Base-by-base conservation (phyloP, 2,888 invertebrate genomes). In the Ormyrus pomaceus region DNA sequence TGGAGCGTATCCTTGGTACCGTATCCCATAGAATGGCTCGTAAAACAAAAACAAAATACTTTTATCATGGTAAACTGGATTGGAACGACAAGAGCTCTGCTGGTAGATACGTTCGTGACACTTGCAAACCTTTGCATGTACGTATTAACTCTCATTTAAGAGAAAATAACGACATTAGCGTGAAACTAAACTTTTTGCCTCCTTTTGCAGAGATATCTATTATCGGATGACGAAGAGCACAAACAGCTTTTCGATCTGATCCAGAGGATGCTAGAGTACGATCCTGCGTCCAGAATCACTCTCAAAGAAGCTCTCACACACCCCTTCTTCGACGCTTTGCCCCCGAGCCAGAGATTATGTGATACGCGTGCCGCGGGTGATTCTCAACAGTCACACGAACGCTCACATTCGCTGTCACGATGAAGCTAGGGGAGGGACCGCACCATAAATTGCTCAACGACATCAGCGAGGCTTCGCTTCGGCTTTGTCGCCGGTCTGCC, bases 31-130 rank as follows among this genome's bases (percentile, higher is more conserved):
- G 98, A 91, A 96, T 96, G 96, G 95, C 95, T 70, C 93, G 95
- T 85, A 96, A 96, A 93, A 96, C 97, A 82, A 97, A 98, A 68
- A 98, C 98, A 86, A 98, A 98, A 92, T 99, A 99, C 92, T 99
- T 99, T 92, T 97, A 98, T 92, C 96, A 98, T 91, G 98, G 98
- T 75, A 96, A 97, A 92, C 93, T 99, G 89, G 98, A 98, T 91
- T 99, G 99, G 99, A 98, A 99, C 91, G 97, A 98, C 86, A 97
- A 98, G 90, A 97, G 97, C 89, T 96, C 97, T 71, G 97, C 98
- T 81, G 99, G 99, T 75, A 95, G 98, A 92, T 99, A 99, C 90
- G 99, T 99, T 61, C 94, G 98, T 87, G 98, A 99, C 91, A 98
- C 98, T 91, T 99, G 99, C 92, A 98, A 98, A 93, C 98, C 98